Evolutionary conservation across 2,113 vertebrate species (phyloP).

Genomic region (Prolemur simus): DNA sequence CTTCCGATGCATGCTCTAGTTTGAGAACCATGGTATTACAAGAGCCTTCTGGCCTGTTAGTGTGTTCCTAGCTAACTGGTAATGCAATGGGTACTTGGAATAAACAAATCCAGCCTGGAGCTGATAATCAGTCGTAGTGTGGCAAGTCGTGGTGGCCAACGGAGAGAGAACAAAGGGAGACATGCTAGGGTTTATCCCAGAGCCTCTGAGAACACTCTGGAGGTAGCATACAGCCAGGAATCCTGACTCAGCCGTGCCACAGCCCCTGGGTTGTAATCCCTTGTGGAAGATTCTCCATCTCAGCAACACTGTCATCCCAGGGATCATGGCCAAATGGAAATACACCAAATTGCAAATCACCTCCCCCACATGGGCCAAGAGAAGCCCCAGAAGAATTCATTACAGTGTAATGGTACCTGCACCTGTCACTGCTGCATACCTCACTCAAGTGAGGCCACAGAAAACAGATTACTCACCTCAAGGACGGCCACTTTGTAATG

Average conservation of each 20-base stretch:
- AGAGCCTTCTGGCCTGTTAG: background rate
- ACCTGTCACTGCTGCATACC: background rate
- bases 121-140: background rate
- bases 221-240: background rate
- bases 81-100: background rate
- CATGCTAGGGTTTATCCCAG: background rate
- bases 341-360: conserved; percentile 20
- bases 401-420: background rate
- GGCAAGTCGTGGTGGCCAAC: background rate
- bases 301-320: background rate
- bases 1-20: background rate
- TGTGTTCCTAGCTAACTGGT: background rate
- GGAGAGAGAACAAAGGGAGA: background rate
- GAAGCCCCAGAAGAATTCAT: conserved; percentile 54
- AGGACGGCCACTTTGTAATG: conserved; percentile 15
- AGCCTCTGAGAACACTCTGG: background rate
- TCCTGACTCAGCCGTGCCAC: background rate
- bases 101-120: background rate
- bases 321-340: conserved; percentile 46
- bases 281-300: background rate
- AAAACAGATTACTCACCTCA: conserved; percentile 13
- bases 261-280: background rate
- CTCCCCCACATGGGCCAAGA: background rate
- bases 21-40: background rate
- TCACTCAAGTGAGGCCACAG: background rate